Conservation (phyloP, 2,888 invertebrate genomes). For the Polydrusus pterygomalis region DNA sequence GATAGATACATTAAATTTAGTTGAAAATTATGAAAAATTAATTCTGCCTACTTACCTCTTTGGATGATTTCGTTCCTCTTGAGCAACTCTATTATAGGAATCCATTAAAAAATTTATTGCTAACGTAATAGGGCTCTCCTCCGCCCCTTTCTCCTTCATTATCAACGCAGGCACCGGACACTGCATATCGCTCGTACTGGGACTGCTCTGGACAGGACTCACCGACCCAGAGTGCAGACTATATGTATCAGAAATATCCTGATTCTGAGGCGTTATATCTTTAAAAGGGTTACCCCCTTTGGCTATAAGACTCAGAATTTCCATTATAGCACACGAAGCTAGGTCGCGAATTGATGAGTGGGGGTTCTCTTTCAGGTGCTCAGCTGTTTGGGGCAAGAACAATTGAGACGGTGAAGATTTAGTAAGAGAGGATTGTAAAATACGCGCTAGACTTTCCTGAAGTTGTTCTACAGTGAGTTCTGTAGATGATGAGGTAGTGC, state of each 20-base stretch:
- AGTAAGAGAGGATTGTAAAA: constrained; percentile 83
- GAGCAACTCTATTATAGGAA: constrained; percentile 81
- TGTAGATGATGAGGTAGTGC: constrained; percentile 70
- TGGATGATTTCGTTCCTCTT: constrained; percentile 84
- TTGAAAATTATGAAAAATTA: too few relatives aligned
- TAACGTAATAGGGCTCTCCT: constrained; percentile 61
- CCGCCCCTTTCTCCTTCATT: constrained; percentile 58
- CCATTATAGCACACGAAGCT: constrained; percentile 80
- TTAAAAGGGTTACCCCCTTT: constrained; percentile 69
- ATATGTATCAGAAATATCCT: constrained; percentile 63
- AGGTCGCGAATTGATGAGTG: constrained; percentile 74
- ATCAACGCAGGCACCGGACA: constrained; percentile 67
- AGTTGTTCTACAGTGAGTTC: constrained; percentile 81
- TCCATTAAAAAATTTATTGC: constrained; percentile 75
- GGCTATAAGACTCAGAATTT: constrained; percentile 72
- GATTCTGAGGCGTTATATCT: constrained; percentile 59
- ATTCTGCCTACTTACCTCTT: constrained; percentile 73
- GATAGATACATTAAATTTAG: too few relatives aligned
- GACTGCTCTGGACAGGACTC: constrained; percentile 70
- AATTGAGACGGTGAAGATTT: constrained; percentile 71
- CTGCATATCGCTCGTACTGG: constrained; percentile 64
- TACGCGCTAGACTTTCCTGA: constrained; percentile 78
- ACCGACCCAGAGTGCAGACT: constrained; percentile 66
- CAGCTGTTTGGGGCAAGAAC: constrained; percentile 73
- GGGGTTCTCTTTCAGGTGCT: constrained; percentile 73